phyloP scores from a whole-genome alignment of 2,888 invertebrate genomes.

The Thymelicus lineola region DNA sequence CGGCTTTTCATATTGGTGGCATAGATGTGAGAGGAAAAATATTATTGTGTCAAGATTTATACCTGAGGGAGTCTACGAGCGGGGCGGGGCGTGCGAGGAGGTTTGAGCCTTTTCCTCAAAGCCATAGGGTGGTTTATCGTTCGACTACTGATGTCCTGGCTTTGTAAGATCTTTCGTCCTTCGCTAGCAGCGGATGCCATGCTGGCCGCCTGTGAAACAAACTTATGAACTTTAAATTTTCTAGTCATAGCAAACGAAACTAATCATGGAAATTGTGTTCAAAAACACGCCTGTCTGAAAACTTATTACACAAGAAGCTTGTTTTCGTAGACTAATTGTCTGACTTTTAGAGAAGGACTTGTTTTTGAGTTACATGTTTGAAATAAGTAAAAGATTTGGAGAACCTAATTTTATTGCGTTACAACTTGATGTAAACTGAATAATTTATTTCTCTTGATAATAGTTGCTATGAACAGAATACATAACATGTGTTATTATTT shows the following conservation, averaged over 20 bases:
- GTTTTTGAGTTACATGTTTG: too few relatives aligned
- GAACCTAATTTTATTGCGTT: too few relatives aligned
- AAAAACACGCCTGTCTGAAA: too few relatives aligned
- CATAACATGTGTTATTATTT: too few relatives aligned
- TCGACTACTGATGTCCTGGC: conserved; percentile 72
- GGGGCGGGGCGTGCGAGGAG: conserved; percentile 71
- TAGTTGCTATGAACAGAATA: too few relatives aligned
- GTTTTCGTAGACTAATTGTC: too few relatives aligned
- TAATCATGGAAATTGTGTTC: conserved; percentile 1
- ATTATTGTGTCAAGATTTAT: conserved; percentile 48
- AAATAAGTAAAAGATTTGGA: too few relatives aligned
- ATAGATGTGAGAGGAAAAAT: conserved; percentile 44
- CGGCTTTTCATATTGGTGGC: conserved; percentile 42
- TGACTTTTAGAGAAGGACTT: too few relatives aligned
- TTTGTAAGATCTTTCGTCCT: conserved; percentile 74
- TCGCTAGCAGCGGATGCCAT: conserved; percentile 85
- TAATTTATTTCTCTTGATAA: too few relatives aligned
- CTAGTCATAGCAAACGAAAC: background rate
- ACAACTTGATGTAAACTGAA: too few relatives aligned
- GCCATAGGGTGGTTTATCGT: conserved; percentile 81
- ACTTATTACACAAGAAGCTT: too few relatives aligned
- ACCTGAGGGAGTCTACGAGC: conserved; percentile 85
- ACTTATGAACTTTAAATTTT: conserved; percentile 25
- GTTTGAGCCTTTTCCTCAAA: conserved; percentile 70
- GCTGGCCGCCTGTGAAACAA: conserved; percentile 78